Evolutionary conservation across 2,113 vertebrate species (phyloP).

Genomic region (Takifugu flavidus): DNA sequence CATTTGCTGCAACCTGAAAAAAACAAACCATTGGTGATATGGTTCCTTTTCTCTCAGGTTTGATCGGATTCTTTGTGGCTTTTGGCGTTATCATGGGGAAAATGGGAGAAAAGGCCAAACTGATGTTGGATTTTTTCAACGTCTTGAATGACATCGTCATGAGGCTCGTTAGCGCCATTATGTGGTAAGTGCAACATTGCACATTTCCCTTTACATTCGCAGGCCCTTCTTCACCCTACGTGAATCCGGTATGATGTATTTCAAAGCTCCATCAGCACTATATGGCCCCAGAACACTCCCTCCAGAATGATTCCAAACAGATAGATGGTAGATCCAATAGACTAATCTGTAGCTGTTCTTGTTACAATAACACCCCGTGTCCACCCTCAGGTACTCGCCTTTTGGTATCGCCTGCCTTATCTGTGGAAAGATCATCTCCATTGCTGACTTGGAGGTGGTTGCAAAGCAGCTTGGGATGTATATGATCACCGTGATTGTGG

Average conservation of each 20-base stretch:
- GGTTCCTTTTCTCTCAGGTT: slow-evolving; percentile 69
- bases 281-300: no score
- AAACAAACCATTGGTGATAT: no score
- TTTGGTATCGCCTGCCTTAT: slow-evolving; percentile 96
- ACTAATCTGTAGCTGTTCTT: no score
- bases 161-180: slow-evolving; percentile 92
- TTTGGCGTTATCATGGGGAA: slow-evolving; percentile 98
- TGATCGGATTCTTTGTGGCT: slow-evolving; percentile 98
- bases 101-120: slow-evolving; percentile 94
- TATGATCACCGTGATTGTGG: slow-evolving; percentile 96
- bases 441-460: slow-evolving; percentile 93
- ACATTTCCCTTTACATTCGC: no score
- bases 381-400: slow-evolving; percentile 87
- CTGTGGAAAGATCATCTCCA: slow-evolving; percentile 98
- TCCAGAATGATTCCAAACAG: no score
- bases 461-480: slow-evolving; percentile 97
- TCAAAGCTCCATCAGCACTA: no score
- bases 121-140: slow-evolving; percentile 98
- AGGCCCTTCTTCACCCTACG: no score
- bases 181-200: slow-evolving; percentile 85
- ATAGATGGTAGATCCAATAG: no score
- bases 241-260: no score
- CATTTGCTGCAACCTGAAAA: background rate
- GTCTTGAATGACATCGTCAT: slow-evolving; percentile 98
- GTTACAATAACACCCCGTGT: background rate